Conservation (phyloP, 2,888 invertebrate species). For the Bugula neritina region DNA sequence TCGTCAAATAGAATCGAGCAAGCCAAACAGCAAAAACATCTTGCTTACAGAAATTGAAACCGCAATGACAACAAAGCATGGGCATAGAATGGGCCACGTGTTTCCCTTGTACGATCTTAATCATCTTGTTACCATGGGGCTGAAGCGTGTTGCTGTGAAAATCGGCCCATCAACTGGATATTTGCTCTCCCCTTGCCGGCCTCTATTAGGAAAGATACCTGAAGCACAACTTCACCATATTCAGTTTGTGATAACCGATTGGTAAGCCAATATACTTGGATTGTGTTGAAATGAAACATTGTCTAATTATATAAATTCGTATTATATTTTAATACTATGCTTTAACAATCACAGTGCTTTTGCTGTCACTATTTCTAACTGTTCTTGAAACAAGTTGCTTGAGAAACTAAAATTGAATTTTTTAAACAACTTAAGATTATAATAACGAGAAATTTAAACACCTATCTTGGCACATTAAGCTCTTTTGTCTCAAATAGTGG, state of each 20-base stretch:
- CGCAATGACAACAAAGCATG: background rate
- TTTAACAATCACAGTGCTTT: no score
- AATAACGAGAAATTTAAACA: no score
- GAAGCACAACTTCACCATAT: background rate
- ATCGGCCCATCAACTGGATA: background rate
- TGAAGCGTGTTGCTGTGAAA: background rate
- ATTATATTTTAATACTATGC: no score
- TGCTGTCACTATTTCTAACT: no score
- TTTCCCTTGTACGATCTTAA: background rate
- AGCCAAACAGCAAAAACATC: background rate
- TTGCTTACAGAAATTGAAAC: background rate
- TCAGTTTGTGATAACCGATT: background rate
- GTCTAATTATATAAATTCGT: no score
- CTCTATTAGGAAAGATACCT: background rate
- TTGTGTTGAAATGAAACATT: no score
- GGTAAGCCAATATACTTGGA: no score
- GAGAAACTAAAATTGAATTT: no score
- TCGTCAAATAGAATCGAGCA: background rate
- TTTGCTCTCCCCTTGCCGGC: background rate
- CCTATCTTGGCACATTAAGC: no score
- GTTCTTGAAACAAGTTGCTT: no score
- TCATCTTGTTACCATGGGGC: background rate
- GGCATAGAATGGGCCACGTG: background rate
- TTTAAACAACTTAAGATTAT: no score
- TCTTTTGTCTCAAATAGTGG: no score